Evolutionary conservation across 1,140 invertebrate species (phyloP).

Genomic region (Nasonia longicornis): DNA sequence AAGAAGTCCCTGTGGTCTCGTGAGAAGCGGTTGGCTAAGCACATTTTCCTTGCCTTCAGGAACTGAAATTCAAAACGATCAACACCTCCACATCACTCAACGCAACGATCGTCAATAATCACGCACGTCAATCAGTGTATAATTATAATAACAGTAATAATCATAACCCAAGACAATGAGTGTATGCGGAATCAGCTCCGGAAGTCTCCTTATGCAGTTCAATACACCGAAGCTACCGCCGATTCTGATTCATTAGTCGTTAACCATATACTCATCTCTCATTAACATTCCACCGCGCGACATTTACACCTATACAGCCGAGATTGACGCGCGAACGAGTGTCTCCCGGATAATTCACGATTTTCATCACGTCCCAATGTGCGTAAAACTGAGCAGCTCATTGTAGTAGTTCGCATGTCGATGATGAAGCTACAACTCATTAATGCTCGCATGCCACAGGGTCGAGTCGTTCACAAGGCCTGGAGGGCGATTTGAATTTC

Average conservation of each 20-base stretch:
- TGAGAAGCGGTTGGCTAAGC: conserved; percentile 74
- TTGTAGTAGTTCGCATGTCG: not conserved
- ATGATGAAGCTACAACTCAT: not conserved
- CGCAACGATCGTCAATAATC: no score
- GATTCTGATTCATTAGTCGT: not conserved
- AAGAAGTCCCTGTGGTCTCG: conserved; percentile 74
- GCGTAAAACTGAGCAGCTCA: not conserved
- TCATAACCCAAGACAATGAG: not conserved
- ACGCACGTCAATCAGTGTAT: not conserved
- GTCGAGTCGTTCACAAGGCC: no score
- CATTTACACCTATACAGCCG: not conserved
- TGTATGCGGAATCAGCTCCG: not conserved
- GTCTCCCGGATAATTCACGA: not conserved
- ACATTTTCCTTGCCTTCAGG: conserved; percentile 85
- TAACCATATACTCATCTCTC: not conserved
- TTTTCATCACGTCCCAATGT: not conserved
- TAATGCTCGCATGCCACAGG: not conserved
- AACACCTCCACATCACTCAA: not conserved
- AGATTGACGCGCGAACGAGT: no score
- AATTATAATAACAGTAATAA: not conserved
- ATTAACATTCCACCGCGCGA: not conserved
- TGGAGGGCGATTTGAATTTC: no score
- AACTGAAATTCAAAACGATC: conserved; percentile 67
- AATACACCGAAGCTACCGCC: not conserved
- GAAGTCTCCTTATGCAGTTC: conserved; percentile 8